These are phyloP conservation scores for Thaleichthys pacificus DNA, from an alignment of 2,797 vertebrate species.

Conservation along the genomic window DNA sequence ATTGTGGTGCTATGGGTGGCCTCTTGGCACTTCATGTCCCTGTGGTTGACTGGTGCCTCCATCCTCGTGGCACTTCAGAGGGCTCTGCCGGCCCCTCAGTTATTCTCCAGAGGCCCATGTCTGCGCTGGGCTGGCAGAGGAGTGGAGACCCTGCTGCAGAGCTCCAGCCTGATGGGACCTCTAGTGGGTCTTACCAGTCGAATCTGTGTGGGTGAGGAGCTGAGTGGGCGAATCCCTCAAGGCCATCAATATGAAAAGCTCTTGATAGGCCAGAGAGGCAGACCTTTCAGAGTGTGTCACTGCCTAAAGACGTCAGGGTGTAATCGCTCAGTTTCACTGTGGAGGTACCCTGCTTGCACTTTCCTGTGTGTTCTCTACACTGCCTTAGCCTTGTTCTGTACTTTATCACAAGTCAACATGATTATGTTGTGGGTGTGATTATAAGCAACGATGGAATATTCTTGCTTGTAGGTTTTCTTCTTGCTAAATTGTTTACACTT, in stretches of 20 bases:
- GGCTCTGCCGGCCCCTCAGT: slow-evolving; percentile 23
- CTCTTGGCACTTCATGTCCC: slow-evolving; percentile 40
- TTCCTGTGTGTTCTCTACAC: slow-evolving; percentile 9
- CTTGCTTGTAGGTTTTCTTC: slow-evolving; percentile 16
- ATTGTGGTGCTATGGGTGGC: slow-evolving; percentile 28
- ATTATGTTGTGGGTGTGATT: slow-evolving; percentile 25
- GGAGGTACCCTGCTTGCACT: slow-evolving; percentile 6
- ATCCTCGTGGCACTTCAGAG: slow-evolving; percentile 1
- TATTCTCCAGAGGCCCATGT: slow-evolving; percentile 26
- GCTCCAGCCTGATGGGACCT: slow-evolving; percentile 30
- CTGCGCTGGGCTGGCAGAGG: slow-evolving; percentile 24
- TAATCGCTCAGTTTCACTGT: slow-evolving; percentile 41
- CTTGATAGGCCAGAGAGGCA: slow-evolving; percentile 45
- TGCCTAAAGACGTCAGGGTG: slow-evolving; percentile 34
- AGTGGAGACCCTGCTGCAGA: slow-evolving; percentile 2
- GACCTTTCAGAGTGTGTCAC: slow-evolving; percentile 22
- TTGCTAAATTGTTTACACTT: slow-evolving; percentile 23
- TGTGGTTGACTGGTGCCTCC: slow-evolving; percentile 21
- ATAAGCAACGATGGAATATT: slow-evolving; percentile 23
- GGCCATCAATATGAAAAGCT: slow-evolving; percentile 55
- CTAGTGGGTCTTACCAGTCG: slow-evolving; percentile 27
- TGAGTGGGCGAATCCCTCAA: slow-evolving; percentile 51
- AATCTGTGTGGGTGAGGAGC: slow-evolving; percentile 33
- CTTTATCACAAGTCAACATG: slow-evolving; percentile 13
- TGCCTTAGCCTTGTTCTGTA: slow-evolving; percentile 26